Evolutionary conservation across 2,888 invertebrate species (phyloP).

Genomic region (Byasa hedistus): DNA sequence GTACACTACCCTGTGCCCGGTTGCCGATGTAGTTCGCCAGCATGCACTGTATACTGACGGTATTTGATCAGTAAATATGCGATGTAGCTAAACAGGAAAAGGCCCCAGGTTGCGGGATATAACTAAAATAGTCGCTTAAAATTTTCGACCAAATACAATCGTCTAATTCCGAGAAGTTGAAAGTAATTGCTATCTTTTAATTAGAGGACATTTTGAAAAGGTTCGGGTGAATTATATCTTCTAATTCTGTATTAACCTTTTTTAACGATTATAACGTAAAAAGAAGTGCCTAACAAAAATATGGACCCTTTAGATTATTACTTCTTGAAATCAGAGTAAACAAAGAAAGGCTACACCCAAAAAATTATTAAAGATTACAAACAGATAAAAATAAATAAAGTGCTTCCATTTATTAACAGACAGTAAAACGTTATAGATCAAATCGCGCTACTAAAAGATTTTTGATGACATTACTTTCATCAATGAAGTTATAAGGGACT

Average conservation of each 20-base stretch:
- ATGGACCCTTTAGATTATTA: too few relatives aligned
- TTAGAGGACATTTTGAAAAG: neutral
- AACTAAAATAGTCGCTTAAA: neutral
- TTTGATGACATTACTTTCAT: too few relatives aligned
- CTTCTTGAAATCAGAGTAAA: too few relatives aligned
- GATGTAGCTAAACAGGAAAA: neutral
- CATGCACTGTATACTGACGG: neutral
- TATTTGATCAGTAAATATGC: constrained; percentile 18
- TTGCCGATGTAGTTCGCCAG: neutral
- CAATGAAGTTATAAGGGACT: too few relatives aligned
- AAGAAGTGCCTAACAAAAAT: too few relatives aligned
- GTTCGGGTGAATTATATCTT: neutral
- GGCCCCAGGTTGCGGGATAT: neutral
- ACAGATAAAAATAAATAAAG: too few relatives aligned
- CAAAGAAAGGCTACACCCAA: too few relatives aligned
- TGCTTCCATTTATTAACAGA: too few relatives aligned
- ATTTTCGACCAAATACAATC: neutral
- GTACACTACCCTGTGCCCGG: constrained; percentile 9
- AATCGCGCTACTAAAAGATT: too few relatives aligned
- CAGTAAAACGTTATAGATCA: too few relatives aligned
- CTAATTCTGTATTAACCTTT: neutral
- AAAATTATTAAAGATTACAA: too few relatives aligned
- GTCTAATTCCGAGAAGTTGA: neutral
- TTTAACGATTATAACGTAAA: too few relatives aligned
- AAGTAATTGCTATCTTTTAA: neutral